Evolutionary conservation across 2,888 invertebrate genomes (phyloP).

Genomic region (Lobophora halterata): DNA sequence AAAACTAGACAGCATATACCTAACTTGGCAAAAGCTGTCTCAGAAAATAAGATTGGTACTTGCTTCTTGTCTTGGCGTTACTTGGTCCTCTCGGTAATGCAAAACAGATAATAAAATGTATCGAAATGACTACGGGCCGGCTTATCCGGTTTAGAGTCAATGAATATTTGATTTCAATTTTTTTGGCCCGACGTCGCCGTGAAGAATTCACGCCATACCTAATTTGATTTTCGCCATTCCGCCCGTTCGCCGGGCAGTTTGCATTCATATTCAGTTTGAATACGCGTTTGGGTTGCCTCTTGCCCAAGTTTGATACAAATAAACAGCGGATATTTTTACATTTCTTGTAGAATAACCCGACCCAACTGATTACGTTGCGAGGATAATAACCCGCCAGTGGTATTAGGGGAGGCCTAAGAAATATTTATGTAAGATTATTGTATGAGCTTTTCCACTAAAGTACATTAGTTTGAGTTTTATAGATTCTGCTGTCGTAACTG

Average conservation of each 20-base stretch:
- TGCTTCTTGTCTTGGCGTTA: too few species aligned
- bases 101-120: constrained; percentile 81
- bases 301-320: constrained; percentile 77
- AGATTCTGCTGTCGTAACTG: constrained; percentile 3
- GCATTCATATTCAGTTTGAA: constrained; percentile 80
- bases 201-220: constrained; percentile 81
- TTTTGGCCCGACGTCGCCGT: constrained; percentile 76
- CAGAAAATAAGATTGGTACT: too few species aligned
- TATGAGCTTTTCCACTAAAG: constrained; percentile 41
- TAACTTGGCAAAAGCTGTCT: too few species aligned
- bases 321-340: constrained; percentile 80
- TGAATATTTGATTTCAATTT: constrained; percentile 82
- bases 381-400: constrained; percentile 68
- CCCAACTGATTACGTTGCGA: constrained; percentile 76
- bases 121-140: constrained; percentile 78
- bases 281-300: constrained; percentile 77
- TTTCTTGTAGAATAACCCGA: constrained; percentile 74
- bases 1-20: too few species aligned
- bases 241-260: constrained; percentile 77
- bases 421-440: constrained; percentile 63
- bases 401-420: constrained; percentile 57
- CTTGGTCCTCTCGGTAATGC: constrained; percentile 52
- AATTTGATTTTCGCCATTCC: constrained; percentile 80
- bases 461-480: constrained; percentile 28
- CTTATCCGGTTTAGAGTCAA: constrained; percentile 80